Percentiles rank a stretch among this genome's conserved stretches.
Evolutionary conservation across 2,888 invertebrate genomes (phyloP).

Genomic region (Zaprionus obscuricornis): DNA sequence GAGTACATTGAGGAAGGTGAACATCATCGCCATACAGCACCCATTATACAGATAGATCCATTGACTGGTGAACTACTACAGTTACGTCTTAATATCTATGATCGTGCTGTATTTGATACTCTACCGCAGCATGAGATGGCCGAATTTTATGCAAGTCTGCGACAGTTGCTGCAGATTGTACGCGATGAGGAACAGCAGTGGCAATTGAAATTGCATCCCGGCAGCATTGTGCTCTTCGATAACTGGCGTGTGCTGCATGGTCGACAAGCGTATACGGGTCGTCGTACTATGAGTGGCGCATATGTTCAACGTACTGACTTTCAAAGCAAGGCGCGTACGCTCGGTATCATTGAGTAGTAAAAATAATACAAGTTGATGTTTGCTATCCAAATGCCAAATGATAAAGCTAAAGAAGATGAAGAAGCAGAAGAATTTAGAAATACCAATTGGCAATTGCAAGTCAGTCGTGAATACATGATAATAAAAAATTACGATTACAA

Average conservation of each 20-base stretch:
- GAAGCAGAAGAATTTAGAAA: neutral
- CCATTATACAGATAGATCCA: slow-evolving; percentile 86
- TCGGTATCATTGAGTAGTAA: slow-evolving; percentile 83
- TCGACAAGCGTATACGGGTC: slow-evolving; percentile 88
- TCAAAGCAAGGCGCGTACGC: slow-evolving; percentile 85
- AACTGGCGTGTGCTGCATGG: slow-evolving; percentile 92
- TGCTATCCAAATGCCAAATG: slow-evolving; percentile 5
- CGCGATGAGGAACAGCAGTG: slow-evolving; percentile 85
- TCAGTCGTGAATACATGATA: slow-evolving; percentile 25
- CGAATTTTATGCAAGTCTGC: slow-evolving; percentile 87
- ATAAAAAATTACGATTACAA: slow-evolving; percentile 70
- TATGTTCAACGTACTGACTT: slow-evolving; percentile 90
- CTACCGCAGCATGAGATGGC: slow-evolving; percentile 85
- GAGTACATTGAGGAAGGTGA: slow-evolving; percentile 87
- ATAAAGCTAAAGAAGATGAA: neutral
- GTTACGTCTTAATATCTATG: slow-evolving; percentile 90
- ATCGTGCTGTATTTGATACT: slow-evolving; percentile 87
- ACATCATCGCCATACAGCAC: slow-evolving; percentile 85
- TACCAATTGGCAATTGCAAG: slow-evolving; percentile 42
- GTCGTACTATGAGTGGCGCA: slow-evolving; percentile 87
- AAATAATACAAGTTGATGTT: neutral
- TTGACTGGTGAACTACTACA: slow-evolving; percentile 86
- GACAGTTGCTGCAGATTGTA: slow-evolving; percentile 85
- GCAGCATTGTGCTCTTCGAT: slow-evolving; percentile 89
- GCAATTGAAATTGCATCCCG: slow-evolving; percentile 87